Evolutionary conservation across 2,888 invertebrate species (phyloP).

Genomic region (Brachyopa scutellaris): DNA sequence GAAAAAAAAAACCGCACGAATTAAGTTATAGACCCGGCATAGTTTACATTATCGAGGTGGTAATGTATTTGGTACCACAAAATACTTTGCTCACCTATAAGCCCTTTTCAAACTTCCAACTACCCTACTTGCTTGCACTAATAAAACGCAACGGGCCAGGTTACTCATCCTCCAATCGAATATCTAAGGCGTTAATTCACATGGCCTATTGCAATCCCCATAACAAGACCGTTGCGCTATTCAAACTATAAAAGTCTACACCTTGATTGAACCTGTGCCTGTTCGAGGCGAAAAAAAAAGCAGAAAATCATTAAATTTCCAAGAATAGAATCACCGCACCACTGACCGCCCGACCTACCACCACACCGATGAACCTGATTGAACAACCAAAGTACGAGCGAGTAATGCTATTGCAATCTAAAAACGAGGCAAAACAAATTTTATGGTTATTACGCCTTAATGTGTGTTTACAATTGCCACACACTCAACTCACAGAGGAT

Average conservation of each 20-base stretch:
- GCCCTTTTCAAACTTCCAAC: no score
- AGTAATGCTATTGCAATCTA: no score
- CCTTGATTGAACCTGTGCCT: constrained; percentile 1
- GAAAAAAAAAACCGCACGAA: no score
- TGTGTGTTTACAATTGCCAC: constrained; percentile 73
- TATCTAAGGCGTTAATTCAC: constrained; percentile 15
- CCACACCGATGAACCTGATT: constrained; percentile 27
- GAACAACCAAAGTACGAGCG: constrained; percentile 9
- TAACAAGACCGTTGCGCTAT: background rate
- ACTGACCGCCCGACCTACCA: background rate
- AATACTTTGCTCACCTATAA: no score
- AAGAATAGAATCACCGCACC: constrained; percentile 45
- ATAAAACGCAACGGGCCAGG: no score
- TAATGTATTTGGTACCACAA: no score
- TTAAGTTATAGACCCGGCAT: no score
- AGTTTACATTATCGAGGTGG: no score
- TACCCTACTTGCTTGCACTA: no score
- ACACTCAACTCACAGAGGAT: constrained; percentile 6
- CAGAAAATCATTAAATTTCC: constrained; percentile 17
- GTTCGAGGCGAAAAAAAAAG: background rate
- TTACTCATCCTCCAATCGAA: no score
- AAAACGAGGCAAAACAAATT: constrained; percentile 73
- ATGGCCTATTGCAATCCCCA: background rate
- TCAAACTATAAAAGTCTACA: background rate
- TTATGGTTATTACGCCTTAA: constrained; percentile 73